Percentiles rank a stretch among this genome's conserved stretches.
These are phyloP conservation scores for Procambarus clarkii DNA, from an alignment of 1,140 invertebrate genomes.

Conservation along the genomic window DNA sequence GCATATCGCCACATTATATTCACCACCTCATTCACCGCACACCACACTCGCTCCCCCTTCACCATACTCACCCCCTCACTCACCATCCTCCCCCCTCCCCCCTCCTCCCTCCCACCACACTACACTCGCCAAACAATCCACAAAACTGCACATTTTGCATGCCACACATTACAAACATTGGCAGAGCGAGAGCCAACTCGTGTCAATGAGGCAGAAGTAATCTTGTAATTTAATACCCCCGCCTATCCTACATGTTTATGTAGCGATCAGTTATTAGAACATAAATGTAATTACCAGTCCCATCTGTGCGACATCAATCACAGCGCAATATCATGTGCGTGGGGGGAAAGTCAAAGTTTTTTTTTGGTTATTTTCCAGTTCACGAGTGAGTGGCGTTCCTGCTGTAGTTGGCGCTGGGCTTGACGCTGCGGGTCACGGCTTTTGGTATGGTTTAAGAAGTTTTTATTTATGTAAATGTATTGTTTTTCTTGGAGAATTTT, in stretches of 20 bases:
- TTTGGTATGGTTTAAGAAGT: too few species aligned
- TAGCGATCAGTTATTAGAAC: background rate
- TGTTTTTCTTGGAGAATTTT: too few species aligned
- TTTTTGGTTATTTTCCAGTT: too few species aligned
- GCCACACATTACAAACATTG: background rate
- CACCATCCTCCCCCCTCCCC: background rate
- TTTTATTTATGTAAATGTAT: too few species aligned
- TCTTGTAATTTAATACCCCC: slow-evolving; percentile 9
- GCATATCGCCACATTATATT: too few species aligned
- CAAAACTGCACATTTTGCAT: background rate
- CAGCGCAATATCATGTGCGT: background rate
- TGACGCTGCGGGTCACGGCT: too few species aligned
- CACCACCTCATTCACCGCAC: too few species aligned
- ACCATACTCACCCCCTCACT: background rate
- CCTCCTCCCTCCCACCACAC: background rate
- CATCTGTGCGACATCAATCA: background rate
- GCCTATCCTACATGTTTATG: background rate
- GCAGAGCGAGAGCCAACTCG: background rate
- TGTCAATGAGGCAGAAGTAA: background rate
- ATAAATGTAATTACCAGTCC: background rate
- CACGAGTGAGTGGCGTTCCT: too few species aligned
- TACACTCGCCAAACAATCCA: background rate
- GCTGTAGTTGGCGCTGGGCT: too few species aligned
- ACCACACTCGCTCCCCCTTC: too few species aligned
- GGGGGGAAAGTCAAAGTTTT: too few species aligned